Evolutionary conservation across 2,888 invertebrate species (phyloP), one percentile per base, ranked within the genome.

Genomic region (Lepetodrilus schrolli): DNA sequence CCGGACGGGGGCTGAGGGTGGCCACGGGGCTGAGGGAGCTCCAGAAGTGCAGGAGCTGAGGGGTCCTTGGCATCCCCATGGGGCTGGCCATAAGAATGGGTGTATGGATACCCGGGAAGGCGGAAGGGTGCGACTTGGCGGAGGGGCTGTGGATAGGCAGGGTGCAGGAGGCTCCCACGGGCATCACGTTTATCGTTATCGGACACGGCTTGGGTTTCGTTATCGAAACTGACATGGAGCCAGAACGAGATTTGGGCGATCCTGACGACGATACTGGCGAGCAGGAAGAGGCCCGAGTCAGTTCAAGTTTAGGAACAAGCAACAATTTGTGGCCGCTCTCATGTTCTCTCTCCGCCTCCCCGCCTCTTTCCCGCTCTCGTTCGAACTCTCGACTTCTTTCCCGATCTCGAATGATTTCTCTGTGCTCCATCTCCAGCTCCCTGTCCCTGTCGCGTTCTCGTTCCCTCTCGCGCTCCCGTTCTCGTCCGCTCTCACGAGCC

Each of bases 21-120:
- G 88, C 84, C 10, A 88, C 83, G 2, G 90, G 90, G 73, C 88
- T 88, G 7, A 90, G 79, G 0, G 90, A 90, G 75, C 90, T 90
- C 91, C 91, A 91, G 83, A 91, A 91, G 76, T 90, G 89, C 88
- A 79, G 66, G 66, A 70, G 70, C 69, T 72, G 48, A 58, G 75
- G 69, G 43, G 71, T 66, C 71, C 65, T 34, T 30, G 74, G 43
- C 65, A 83, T 82, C 20, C 77, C 68, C 78, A 85, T 80, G 13
- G 88, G 86, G 77, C 86, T 86, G 23, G 85, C 78, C 20, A 88
- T 74, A 36, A 88, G 77, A 34, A 88, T 76, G 1, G 88, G 88
- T 4, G 88, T 87, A 38, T 82, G 82, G 26, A 86, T 49, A 7
- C 79, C 73, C 2, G 80, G 51, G 17, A 81, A 78, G 8, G 76